Conservation (phyloP, 2,888 invertebrate genomes). For the Eurois occulta region DNA sequence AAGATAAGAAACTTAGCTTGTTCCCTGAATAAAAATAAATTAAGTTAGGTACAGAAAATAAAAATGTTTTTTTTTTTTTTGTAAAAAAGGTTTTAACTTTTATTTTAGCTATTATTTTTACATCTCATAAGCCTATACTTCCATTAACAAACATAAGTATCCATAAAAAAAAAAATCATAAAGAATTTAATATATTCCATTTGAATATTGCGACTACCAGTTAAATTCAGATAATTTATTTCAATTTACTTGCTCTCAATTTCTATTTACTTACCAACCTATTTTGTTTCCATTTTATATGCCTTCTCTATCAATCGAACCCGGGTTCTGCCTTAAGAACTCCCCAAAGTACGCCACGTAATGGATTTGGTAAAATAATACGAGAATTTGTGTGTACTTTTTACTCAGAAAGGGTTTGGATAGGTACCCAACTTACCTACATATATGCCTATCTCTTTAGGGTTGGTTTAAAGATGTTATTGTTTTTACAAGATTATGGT, state of each 20-base stretch:
- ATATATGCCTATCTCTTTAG: conserved; percentile 39
- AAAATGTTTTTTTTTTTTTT: neutral
- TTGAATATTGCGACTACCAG: neutral
- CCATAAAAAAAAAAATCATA: no score
- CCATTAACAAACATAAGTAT: no score
- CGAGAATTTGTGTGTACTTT: conserved; percentile 58
- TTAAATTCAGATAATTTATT: conserved; percentile 29
- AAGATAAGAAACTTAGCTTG: neutral
- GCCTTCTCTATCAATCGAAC: conserved; percentile 61
- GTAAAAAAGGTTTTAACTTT: neutral
- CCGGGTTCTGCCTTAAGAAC: conserved; percentile 64
- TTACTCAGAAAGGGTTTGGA: conserved; percentile 58
- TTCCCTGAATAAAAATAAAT: neutral
- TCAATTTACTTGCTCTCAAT: conserved; percentile 24
- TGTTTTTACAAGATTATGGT: conserved; percentile 39
- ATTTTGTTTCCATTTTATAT: conserved; percentile 63
- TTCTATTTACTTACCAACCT: conserved; percentile 17
- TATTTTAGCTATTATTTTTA: no score
- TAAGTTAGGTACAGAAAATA: neutral
- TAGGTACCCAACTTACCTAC: conserved; percentile 23
- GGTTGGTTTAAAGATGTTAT: conserved; percentile 33
- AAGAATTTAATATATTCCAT: neutral
- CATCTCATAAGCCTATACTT: no score
- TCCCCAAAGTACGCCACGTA: conserved; percentile 65
- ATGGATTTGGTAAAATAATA: conserved; percentile 71